Base-by-base conservation (phyloP, 2,797 vertebrate species). In the Sus cebifrons region DNA sequence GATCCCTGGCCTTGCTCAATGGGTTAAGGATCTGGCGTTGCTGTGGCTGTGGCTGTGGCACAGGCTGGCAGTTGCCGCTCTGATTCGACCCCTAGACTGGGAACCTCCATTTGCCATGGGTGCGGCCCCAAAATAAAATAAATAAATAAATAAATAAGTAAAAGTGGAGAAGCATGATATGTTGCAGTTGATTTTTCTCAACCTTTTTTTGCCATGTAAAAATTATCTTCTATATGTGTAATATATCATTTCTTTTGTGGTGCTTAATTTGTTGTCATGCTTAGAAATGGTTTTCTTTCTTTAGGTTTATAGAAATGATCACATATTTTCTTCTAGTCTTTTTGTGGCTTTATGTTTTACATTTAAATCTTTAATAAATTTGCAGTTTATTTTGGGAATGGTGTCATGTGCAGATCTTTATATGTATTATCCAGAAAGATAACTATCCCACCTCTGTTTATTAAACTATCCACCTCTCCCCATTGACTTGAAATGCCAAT, bases 331-430 rank as follows among this genome's bases (percentile, higher is more conserved):
- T 92, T 85, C 15, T 17, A 62, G 44, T 70, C 40, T 86, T 81
- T 87, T 89, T 62, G n/a, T 74, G 64, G 29, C 29, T 73, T 95
- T 40, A 27, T 79, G 52, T 92, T 95, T 96, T 85, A 62, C 2
- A 75, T 52, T 91, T 94, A 83, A 95, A 67, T 83, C 6, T 90
- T 92, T 79, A 81, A 68, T 94, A 11, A 32, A 40, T 52, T 86
- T 77, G 52, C 36, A 68, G 25, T 77, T 94, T 29, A 88, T 81
- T 91, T 92, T 74, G 40, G 14, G 4, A 89, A 27, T 89, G 2
- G 6, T 83, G 5, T 67, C 3, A 58, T 83, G 15, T 83, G 56
- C 81, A 29, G 2, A 85, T 36, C 49, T 84, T 27, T 44, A 15
- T 16, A 52, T 60, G 20, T 77, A 25, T 74, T 68, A 49, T 11